Base-by-base conservation (phyloP, 2,797 vertebrate genomes). In the Chelidonichthys spinosus region DNA sequence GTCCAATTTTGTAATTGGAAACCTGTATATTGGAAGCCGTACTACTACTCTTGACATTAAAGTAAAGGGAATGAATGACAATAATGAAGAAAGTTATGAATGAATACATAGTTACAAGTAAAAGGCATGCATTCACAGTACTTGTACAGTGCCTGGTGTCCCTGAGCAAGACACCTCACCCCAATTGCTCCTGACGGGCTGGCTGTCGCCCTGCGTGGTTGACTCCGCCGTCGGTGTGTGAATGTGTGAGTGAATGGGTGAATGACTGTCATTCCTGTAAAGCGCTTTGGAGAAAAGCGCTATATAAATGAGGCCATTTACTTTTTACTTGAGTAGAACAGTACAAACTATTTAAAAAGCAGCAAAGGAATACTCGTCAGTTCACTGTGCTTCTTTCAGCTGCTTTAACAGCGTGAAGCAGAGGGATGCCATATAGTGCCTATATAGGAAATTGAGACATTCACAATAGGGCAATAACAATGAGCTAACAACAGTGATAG, bases 391-490 rank as follows among this genome's bases (percentile, higher is more conserved):
- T 40, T 43, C 15, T 70, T 73, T 73, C 33, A 43, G 53, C 63
- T 37, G 42, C 43, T 56, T 53, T 72, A 76, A 63, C 25, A 43
- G 40, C n/a, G 39, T 39, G 56, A 1, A 54, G 49, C 39, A 46
- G 32, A 61, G 18, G 9, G n/a, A 66, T 44, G 60, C 9, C 46
- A 65, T 46, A 39, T 17, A 33, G 6, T 2, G 42, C 40, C 42
- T 5, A 61, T 36, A 43, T n/a, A 58, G 46, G 18, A 74, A 71
- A 75, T 49, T 10, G 55, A 64, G 64, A 18, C 37, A 52, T 65
- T 70, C 55, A 10, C 35, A n/a, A 63, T 2, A 40, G 50, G 63
- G 63, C 53, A 60, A 77, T 53, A 76, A 75, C 72, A 69, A 40
- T 77, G 59, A 68, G 55, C 36, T 58, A 46, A n/a, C 32, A 76